Base-by-base conservation (phyloP, 2,888 invertebrate genomes). In the Agrotis segetum region DNA sequence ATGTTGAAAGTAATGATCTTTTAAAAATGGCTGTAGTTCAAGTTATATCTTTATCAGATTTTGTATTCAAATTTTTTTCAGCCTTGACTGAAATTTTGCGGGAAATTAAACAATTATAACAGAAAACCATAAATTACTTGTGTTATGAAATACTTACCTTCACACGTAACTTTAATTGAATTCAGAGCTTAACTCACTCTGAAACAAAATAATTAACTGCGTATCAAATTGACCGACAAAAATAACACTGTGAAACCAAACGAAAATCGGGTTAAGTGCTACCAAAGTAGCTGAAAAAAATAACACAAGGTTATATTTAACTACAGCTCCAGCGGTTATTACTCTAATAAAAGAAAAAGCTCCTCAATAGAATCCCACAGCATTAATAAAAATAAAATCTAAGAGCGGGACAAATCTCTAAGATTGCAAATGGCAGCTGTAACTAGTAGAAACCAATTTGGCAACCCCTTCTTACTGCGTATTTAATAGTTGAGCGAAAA, bases 361-460 rank as follows among this genome's bases (percentile, higher is more conserved):
- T 65, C 55, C 17, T 49, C 13, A 62, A 56, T 24, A 34, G 47
- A 61, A 72, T 17, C 73, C 62, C 65, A 66, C 52, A 74, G 74
- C 53, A 55, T 63, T 40, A 67, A 77, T 83, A 79, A 84, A 80
- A 84, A 81, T 84, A 77, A 79, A 83, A 76, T 69, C 67, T 70
- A 74, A 85, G 67, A 56, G 66, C 16, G 21, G 75, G 79, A 75
- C 82, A 75, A 77, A 81, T 82, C 74, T 77, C 66, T 77, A 69
- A 79, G 77, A 81, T 85, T 83, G 80, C 77, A 74, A 82, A 81
- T 80, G 75, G 79, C 77, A 68, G 75, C 64, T 67, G 59, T 53
- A 81, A 77, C 80, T 40, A 78, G 75, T 83, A 79, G 87, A 81
- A 84, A 84, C 87, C 88, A 84, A 88, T 88, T 88, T 88, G 88